Percentiles rank a stretch among this genome's conserved stretches.
These are phyloP conservation scores for Danaus chrysippus DNA, from an alignment of 2,888 invertebrate genomes.

Conservation along the genomic window DNA sequence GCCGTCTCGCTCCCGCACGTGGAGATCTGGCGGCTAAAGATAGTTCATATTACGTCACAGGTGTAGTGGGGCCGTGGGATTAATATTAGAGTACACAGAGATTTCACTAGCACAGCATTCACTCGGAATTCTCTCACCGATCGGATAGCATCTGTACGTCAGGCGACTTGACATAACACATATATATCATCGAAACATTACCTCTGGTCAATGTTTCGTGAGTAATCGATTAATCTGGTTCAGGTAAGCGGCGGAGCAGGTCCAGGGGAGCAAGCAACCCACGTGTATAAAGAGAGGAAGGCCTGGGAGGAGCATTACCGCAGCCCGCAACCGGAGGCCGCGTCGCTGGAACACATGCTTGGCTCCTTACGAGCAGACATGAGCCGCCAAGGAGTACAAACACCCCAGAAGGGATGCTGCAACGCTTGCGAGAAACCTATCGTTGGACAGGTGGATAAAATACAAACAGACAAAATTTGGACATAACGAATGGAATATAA, in stretches of 20 bases:
- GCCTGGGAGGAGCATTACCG: conserved; percentile 77
- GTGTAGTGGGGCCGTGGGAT: conserved; percentile 71
- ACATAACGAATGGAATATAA: conserved; percentile 19
- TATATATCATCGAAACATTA: conserved; percentile 17
- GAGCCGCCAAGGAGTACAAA: conserved; percentile 99
- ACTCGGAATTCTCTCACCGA: conserved; percentile 61
- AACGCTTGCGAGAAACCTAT: conserved; percentile 99
- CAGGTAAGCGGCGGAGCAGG: conserved; percentile 60
- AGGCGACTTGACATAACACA: conserved; percentile 33
- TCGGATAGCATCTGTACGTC: conserved; percentile 65
- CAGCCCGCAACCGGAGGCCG: conserved; percentile 79
- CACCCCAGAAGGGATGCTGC: conserved; percentile 99
- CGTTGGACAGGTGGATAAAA: conserved; percentile 89
- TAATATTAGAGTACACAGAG: conserved; percentile 78
- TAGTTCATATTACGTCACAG: conserved; percentile 75
- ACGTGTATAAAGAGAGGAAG: conserved; percentile 82
- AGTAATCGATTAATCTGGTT: conserved; percentile 20
- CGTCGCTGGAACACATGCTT: conserved; percentile 89
- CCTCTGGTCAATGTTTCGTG: conserved; percentile 9
- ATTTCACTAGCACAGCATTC: conserved; percentile 74
- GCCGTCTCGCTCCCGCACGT: conserved; percentile 57
- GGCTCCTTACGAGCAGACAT: conserved; percentile 97
- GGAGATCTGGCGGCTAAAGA: conserved; percentile 60
- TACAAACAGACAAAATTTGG: conserved; percentile 4
- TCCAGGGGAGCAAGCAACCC: conserved; percentile 69